phyloP scores from a whole-genome alignment of 2,888 invertebrate genomes.

The Sisyra terminalis region DNA sequence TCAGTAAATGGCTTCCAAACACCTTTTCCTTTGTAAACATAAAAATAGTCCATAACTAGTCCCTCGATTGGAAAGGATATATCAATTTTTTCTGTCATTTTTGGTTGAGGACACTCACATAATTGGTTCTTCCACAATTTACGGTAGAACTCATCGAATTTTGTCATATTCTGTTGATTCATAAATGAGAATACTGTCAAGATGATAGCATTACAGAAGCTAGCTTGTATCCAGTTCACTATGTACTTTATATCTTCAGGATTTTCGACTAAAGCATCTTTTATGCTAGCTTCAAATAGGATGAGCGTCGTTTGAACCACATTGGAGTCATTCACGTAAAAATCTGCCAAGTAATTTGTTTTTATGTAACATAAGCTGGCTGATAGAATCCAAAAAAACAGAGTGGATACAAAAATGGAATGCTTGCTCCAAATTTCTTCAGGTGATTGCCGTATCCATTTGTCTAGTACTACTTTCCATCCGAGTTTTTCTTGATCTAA shows the following conservation, averaged over 20 bases:
- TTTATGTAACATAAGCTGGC: slow-evolving; percentile 55
- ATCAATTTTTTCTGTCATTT: slow-evolving; percentile 44
- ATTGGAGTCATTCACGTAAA: slow-evolving; percentile 52
- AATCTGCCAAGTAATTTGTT: slow-evolving; percentile 40
- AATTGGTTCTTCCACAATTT: slow-evolving; percentile 32
- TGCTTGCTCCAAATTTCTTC: slow-evolving; percentile 17
- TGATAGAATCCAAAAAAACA: slow-evolving; percentile 66
- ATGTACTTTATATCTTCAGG: slow-evolving; percentile 51
- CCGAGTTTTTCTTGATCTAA: slow-evolving; percentile 43
- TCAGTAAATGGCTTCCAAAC: slow-evolving; percentile 81
- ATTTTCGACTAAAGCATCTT: slow-evolving; percentile 46
- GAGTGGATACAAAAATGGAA: slow-evolving; percentile 35
- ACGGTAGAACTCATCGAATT: slow-evolving; percentile 45
- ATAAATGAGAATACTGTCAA: slow-evolving; percentile 80
- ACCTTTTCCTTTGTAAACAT: slow-evolving; percentile 67
- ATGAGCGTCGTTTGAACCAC: slow-evolving; percentile 52
- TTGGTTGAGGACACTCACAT: slow-evolving; percentile 33
- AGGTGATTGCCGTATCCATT: slow-evolving; percentile 16
- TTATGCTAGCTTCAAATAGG: slow-evolving; percentile 61
- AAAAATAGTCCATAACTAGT: slow-evolving; percentile 64
- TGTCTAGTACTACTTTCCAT: slow-evolving; percentile 29
- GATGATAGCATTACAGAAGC: slow-evolving; percentile 53
- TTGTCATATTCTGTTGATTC: slow-evolving; percentile 52
- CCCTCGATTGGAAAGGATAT: slow-evolving; percentile 62
- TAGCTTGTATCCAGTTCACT: slow-evolving; percentile 56